phyloP scores from a whole-genome alignment of 1,140 invertebrate species.

The Trachelipus rathkii region DNA sequence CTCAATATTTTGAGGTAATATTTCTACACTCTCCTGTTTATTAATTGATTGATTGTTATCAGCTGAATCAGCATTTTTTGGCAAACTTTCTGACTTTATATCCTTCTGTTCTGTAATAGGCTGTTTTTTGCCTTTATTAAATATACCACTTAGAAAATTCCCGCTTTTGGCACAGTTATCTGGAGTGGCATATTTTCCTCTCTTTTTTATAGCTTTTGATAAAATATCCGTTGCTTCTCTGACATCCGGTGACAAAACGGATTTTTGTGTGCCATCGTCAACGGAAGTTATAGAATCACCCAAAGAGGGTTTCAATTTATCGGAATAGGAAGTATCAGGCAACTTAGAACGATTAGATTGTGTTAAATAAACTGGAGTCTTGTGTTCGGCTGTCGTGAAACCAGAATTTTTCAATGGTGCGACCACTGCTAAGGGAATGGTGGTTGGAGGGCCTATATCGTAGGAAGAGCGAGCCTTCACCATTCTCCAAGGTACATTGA shows the following conservation, averaged over 20 bases:
- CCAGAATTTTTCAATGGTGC: neutral
- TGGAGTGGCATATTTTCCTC: no score
- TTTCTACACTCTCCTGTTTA: no score
- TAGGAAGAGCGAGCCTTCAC: neutral
- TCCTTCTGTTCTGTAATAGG: no score
- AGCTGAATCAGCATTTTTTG: no score
- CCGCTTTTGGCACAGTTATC: no score
- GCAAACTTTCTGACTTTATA: no score
- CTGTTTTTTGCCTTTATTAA: no score
- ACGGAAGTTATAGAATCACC: neutral
- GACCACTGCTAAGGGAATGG: neutral
- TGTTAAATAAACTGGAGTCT: no score
- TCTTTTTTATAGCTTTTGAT: neutral
- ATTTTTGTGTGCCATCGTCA: neutral
- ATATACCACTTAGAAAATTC: no score
- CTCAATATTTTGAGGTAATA: no score
- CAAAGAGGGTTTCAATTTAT: neutral
- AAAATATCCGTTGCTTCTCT: neutral
- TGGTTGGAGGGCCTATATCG: neutral
- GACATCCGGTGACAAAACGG: neutral
- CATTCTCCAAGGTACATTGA: neutral
- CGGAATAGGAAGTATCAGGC: neutral
- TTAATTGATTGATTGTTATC: no score
- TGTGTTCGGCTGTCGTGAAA: neutral
- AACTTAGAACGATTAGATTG: no score